phyloP scores from a whole-genome alignment of 2,888 invertebrate genomes.

The Nipponacmea schrenckii region DNA sequence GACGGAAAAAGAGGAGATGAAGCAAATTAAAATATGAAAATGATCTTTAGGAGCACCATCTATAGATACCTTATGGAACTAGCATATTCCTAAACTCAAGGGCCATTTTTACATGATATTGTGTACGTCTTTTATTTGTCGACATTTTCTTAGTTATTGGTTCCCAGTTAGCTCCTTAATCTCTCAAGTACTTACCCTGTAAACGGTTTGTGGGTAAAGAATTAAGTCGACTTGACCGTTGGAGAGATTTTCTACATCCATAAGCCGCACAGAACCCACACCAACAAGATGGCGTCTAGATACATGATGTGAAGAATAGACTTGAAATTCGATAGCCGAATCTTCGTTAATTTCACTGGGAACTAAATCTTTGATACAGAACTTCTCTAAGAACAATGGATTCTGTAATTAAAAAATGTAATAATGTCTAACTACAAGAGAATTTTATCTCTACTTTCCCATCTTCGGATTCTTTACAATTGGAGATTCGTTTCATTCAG shows the following conservation, averaged over 20 bases:
- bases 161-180: no score
- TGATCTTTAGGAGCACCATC: no score
- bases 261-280: conserved; percentile 51
- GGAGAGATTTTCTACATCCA: conserved; percentile 51
- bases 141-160: no score
- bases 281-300: conserved; percentile 59
- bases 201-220: conserved; percentile 58
- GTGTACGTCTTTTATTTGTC: no score
- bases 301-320: conserved; percentile 60
- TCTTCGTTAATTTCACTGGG: conserved; percentile 50
- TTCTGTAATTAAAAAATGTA: conserved; percentile 36
- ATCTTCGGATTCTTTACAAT: no score
- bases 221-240: conserved; percentile 53
- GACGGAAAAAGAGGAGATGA: no score
- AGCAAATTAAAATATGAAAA: no score
- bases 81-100: no score
- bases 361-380: conserved; percentile 53
- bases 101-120: no score
- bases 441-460: no score
- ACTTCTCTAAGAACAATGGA: conserved; percentile 59
- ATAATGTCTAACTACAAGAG: background rate
- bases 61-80: no score
- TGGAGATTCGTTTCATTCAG: no score
- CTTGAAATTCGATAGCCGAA: conserved; percentile 57
- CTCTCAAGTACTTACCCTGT: conserved; percentile 45